Percentiles rank a stretch among this genome's conserved stretches.
Conservation (phyloP, 2,113 vertebrate species). For the Heterocephalus glaber region DNA sequence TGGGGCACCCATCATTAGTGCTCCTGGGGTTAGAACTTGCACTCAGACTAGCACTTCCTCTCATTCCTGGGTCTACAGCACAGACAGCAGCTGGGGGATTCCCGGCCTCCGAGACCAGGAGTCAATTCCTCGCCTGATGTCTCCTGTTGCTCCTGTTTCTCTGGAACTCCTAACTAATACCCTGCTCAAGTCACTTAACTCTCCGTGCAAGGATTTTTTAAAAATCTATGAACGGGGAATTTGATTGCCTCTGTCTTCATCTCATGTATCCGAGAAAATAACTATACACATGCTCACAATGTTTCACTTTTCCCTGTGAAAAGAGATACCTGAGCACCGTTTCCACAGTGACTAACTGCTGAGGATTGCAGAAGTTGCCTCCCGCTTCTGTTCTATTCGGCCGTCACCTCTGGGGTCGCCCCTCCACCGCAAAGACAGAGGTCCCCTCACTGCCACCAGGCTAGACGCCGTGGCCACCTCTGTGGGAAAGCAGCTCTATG, state of each 20-base stretch:
- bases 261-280: not conserved
- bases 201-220: not conserved
- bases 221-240: not conserved
- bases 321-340: not conserved
- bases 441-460: not conserved
- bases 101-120: not conserved
- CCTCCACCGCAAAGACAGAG: not conserved
- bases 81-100: not conserved
- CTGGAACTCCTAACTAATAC: not conserved
- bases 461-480: not conserved
- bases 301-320: not conserved
- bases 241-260: not conserved
- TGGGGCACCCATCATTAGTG: too few relatives aligned
- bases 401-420: not conserved
- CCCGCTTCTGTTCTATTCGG: not conserved
- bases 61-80: not conserved
- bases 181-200: not conserved
- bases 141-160: not conserved
- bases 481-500: not conserved
- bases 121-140: not conserved
- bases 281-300: rapidly evolving
- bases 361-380: not conserved
- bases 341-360: not conserved
- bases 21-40: not conserved
- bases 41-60: not conserved